Base-by-base conservation (phyloP, 2,888 invertebrate genomes). In the Habrosyne pyritoides region DNA sequence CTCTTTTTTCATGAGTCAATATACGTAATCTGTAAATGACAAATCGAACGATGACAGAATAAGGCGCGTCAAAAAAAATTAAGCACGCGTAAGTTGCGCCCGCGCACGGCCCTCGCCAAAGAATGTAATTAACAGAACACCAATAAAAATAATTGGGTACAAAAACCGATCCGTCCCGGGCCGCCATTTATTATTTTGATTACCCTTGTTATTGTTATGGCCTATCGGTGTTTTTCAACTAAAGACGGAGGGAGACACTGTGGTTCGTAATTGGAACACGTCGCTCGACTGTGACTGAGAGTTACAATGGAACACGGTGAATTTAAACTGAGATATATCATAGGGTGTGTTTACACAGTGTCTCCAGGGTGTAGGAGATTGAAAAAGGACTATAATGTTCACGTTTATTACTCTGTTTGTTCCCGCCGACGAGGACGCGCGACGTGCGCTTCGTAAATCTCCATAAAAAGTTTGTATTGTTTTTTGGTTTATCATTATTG, bases 141-240 rank as follows among this genome's bases (percentile, higher is more conserved):
- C 85, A 87, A 89, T 90, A 90, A 89, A 90, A 89, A 87, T 89
- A 89, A 90, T 89, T 88, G 87, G 80, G 73, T 77, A 85, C 85
- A 86, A 89, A 87, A 87, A 84, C 76, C 84, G 79, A 84, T 86
- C 79, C 81, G 83, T 80, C 80, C 78, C 72, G 79, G 74, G 71
- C 81, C 79, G 81, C 75, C 86, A 84, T 89, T 88, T 87, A 85
- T 89, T 85, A 89, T 85, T 85, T 84, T 86, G 86, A 89, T 89
- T 84, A 77, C 83, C 84, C 88, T 84, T 77, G 87, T 88, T 89
- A 87, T 86, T 85, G 83, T 84, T 84, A 82, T 81, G 76, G 77
- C 71, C 65, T 69, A 69, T 69, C 66, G 69, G 62, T 54, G 77
- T 71, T 70, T 70, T 55, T 73, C 77, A 71, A 75, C 75, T 63